phyloP scores from a whole-genome alignment of 2,797 vertebrate genomes.

The Pangasius sanitwongsei region DNA sequence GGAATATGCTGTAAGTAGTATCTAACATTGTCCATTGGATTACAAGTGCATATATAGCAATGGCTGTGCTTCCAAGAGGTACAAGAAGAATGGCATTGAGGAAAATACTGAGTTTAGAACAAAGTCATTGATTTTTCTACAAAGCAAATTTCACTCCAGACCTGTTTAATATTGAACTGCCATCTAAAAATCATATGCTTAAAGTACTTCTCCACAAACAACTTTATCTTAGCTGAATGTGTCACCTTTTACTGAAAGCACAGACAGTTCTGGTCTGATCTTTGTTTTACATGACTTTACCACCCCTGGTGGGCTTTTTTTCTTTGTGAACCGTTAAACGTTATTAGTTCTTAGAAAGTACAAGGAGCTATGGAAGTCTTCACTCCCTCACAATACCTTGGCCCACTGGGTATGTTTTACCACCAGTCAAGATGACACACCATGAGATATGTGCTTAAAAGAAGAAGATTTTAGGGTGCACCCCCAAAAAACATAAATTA shows the following conservation, averaged over 20 bases:
- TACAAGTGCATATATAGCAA: neutral
- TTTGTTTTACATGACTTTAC: constrained; percentile 34
- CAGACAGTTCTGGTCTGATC: constrained; percentile 1
- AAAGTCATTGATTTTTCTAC: neutral
- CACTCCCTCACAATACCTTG: neutral
- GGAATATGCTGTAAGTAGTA: neutral
- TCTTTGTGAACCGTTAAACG: constrained; percentile 30
- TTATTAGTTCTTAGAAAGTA: neutral
- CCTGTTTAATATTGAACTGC: neutral
- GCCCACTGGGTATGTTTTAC: neutral
- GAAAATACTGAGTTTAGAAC: neutral
- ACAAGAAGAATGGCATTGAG: neutral
- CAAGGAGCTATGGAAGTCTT: neutral
- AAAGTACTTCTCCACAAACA: constrained; percentile 36
- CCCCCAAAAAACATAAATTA: neutral
- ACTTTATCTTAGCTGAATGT: constrained; percentile 28
- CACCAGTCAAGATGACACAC: neutral
- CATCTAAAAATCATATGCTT: neutral
- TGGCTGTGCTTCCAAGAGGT: neutral
- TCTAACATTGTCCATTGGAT: neutral
- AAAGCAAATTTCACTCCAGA: neutral
- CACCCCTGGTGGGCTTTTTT: constrained; percentile 44
- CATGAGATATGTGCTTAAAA: neutral
- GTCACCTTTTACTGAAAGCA: neutral
- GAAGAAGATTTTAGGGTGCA: too few species aligned